phyloP scores from a whole-genome alignment of 2,113 vertebrate species.

The Tretioscincus oriximinensis region DNA sequence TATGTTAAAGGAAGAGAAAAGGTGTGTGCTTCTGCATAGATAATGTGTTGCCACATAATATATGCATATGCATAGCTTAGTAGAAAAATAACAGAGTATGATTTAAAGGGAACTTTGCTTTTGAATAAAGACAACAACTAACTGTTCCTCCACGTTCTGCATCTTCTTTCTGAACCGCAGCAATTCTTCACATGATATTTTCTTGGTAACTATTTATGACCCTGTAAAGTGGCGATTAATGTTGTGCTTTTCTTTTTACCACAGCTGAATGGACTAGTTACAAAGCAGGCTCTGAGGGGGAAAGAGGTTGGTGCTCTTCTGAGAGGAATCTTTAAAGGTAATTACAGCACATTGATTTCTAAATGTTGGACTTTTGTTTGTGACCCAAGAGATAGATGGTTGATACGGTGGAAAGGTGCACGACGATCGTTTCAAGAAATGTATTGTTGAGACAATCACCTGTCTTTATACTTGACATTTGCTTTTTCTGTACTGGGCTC shows the following conservation, averaged over 20 bases:
- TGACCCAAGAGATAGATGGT: background rate
- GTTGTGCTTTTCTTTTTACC: constrained; percentile 13
- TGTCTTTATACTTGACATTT: background rate
- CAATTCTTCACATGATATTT: background rate
- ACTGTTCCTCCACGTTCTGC: too few species aligned
- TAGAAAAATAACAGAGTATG: too few species aligned
- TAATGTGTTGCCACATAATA: too few species aligned
- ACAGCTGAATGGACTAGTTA: constrained; percentile 78
- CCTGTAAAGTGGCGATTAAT: background rate
- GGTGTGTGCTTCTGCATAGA: background rate
- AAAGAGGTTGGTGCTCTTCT: constrained; percentile 78
- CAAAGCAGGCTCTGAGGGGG: constrained; percentile 81
- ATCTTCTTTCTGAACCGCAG: too few species aligned
- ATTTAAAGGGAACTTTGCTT: too few species aligned
- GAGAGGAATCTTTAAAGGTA: constrained; percentile 90
- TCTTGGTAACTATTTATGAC: background rate
- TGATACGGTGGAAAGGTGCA: background rate
- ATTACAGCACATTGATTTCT: background rate
- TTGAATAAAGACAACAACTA: too few species aligned
- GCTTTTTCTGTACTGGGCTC: too few species aligned
- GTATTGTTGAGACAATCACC: background rate
- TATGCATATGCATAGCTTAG: too few species aligned
- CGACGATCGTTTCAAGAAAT: background rate
- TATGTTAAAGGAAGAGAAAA: background rate
- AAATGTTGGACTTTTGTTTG: background rate